Evolutionary conservation across 2,797 vertebrate species (phyloP).

Genomic region (Oreonectes daqikongensis): DNA sequence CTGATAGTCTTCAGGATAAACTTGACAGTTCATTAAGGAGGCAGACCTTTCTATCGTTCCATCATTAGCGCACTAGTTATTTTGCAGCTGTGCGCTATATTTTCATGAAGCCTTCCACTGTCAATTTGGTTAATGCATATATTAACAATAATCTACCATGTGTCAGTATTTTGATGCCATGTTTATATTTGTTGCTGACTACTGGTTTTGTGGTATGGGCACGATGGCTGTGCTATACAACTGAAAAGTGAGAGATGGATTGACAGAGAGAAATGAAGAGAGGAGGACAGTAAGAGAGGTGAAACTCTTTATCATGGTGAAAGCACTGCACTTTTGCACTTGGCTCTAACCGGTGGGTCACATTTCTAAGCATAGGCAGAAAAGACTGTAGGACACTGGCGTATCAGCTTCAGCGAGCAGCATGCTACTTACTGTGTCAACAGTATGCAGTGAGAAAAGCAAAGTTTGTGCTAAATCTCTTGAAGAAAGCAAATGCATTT

Average conservation of each 20-base stretch:
- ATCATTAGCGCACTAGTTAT: background rate
- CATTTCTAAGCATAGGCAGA: conserved; percentile 56
- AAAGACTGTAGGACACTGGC: conserved; percentile 41
- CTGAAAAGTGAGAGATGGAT: conserved; percentile 13
- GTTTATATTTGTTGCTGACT: conserved; percentile 22
- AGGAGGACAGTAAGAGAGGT: conserved; percentile 35
- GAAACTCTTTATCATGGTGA: conserved; percentile 47
- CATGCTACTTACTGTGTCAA: conserved; percentile 2
- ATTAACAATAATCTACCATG: background rate
- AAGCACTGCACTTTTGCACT: conserved; percentile 53
- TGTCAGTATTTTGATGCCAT: background rate
- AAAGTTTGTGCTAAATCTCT: conserved; percentile 12
- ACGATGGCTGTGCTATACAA: conserved; percentile 19
- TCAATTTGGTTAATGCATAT: background rate
- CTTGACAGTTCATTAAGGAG: background rate
- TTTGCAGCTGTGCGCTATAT: background rate
- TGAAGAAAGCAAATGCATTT: conserved; percentile 1
- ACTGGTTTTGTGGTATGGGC: conserved; percentile 18
- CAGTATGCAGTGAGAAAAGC: background rate
- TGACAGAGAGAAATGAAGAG: conserved; percentile 16
- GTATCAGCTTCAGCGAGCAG: conserved; percentile 45
- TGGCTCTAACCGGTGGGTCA: conserved; percentile 41
- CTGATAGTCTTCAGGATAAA: background rate
- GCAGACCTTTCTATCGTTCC: background rate
- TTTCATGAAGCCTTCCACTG: background rate